Conservation (phyloP, 2,797 vertebrate species). For the Taeniopygia guttata region DNA sequence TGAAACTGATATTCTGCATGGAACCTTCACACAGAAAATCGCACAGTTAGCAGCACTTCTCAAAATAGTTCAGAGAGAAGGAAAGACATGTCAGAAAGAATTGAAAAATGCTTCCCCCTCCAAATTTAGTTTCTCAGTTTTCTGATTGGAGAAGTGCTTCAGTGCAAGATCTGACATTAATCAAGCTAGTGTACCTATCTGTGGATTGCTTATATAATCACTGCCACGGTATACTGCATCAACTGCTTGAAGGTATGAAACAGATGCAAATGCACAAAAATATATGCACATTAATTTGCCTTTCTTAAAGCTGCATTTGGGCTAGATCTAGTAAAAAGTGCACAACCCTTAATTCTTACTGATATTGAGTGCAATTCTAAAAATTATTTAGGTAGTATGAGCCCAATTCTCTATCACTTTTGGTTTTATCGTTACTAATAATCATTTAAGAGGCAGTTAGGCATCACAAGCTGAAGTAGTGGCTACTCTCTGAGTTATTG, state of each 20-base stretch:
- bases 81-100: background rate
- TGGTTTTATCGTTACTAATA: background rate
- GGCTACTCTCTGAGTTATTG: background rate
- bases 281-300: conserved; percentile 12
- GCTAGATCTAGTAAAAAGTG: background rate
- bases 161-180: background rate
- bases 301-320: background rate
- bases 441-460: background rate
- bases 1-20: background rate
- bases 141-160: background rate
- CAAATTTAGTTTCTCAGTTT: background rate
- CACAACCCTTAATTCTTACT: background rate
- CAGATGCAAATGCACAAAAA: conserved; percentile 14
- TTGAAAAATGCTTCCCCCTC: background rate
- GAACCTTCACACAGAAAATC: background rate
- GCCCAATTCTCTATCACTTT: background rate
- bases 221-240: background rate
- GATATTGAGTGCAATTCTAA: background rate
- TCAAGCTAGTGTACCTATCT: background rate
- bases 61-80: background rate
- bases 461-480: background rate
- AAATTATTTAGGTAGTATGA: background rate
- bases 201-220: conserved; percentile 1
- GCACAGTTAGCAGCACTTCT: background rate
- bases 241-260: background rate